A percentile compares a stretch with the other conserved stretches of the same genome.
These are phyloP conservation scores for Equus przewalskii DNA, from an alignment of 2,113 vertebrate genomes.

Conservation along the genomic window DNA sequence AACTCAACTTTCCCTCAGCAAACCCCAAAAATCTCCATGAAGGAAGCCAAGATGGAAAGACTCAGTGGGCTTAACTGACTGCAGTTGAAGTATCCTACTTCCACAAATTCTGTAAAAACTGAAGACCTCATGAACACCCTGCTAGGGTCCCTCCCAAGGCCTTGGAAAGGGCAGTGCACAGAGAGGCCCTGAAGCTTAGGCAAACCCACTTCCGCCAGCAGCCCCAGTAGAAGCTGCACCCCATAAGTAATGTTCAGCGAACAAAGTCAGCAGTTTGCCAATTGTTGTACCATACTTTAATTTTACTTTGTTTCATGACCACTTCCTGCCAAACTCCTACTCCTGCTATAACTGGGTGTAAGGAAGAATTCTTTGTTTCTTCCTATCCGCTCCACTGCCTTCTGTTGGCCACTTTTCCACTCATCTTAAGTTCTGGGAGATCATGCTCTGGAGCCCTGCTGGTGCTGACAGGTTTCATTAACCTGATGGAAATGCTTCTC, in stretches of 20 bases:
- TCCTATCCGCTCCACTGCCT: background rate
- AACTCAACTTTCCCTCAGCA: background rate
- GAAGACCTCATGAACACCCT: background rate
- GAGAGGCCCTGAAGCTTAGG: background rate
- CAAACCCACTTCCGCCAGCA: background rate
- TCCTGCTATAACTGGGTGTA: background rate
- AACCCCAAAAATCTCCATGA: background rate
- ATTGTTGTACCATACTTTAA: background rate
- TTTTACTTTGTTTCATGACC: background rate
- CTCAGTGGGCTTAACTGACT: background rate
- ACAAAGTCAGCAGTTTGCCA: background rate
- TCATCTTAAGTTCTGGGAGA: slow-evolving; percentile 26
- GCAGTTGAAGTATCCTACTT: background rate
- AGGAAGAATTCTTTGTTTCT: slow-evolving; percentile 2
- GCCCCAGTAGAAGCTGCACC: background rate
- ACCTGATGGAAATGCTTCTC: slow-evolving; percentile 54
- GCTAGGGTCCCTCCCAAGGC: background rate
- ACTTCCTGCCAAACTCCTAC: background rate
- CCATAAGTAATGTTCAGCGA: background rate
- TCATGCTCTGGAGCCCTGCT: background rate
- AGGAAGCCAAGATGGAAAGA: background rate
- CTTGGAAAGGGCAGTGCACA: background rate
- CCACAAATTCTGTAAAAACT: background rate
- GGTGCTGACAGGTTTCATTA: slow-evolving; percentile 65
- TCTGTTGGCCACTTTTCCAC: background rate